Evolutionary conservation across 2,888 invertebrate species (phyloP).

Genomic region (Aleiodes testaceus): DNA sequence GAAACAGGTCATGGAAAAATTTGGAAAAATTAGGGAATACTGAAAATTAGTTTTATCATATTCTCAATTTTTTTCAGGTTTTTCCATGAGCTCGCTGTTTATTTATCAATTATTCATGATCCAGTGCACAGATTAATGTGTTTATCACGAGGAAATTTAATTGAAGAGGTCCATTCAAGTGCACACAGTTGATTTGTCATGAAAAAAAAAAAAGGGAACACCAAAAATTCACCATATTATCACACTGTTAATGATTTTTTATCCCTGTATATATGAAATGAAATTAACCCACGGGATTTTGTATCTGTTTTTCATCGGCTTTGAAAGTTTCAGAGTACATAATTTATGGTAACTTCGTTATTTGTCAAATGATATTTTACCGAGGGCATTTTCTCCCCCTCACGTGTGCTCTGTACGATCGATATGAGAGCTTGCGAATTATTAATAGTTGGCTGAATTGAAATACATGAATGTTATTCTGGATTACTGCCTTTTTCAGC

Average conservation of each 20-base stretch:
- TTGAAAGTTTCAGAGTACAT: neutral
- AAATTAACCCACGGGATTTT: neutral
- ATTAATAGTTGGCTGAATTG: conserved; percentile 12
- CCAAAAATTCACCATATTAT: neutral
- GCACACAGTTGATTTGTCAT: conserved; percentile 37
- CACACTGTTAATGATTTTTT: neutral
- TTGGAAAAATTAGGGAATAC: no score
- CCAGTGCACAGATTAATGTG: conserved; percentile 1
- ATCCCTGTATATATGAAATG: neutral
- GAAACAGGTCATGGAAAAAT: no score
- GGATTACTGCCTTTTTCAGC: neutral
- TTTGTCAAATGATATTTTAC: conserved; percentile 34
- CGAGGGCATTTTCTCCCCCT: conserved; percentile 18
- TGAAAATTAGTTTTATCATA: no score
- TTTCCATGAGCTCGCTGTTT: neutral
- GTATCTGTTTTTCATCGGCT: neutral
- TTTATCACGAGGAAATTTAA: neutral
- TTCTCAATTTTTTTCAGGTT: neutral
- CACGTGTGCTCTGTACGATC: conserved; percentile 9
- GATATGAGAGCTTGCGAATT: conserved; percentile 21
- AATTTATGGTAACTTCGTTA: conserved; percentile 39
- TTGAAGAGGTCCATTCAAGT: neutral
- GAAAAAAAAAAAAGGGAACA: no score
- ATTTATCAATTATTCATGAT: neutral
- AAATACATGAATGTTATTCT: conserved; percentile 1